These are phyloP conservation scores for Burhinus bistriatus DNA, from an alignment of 2,113 vertebrate species.

Conservation along the genomic window DNA sequence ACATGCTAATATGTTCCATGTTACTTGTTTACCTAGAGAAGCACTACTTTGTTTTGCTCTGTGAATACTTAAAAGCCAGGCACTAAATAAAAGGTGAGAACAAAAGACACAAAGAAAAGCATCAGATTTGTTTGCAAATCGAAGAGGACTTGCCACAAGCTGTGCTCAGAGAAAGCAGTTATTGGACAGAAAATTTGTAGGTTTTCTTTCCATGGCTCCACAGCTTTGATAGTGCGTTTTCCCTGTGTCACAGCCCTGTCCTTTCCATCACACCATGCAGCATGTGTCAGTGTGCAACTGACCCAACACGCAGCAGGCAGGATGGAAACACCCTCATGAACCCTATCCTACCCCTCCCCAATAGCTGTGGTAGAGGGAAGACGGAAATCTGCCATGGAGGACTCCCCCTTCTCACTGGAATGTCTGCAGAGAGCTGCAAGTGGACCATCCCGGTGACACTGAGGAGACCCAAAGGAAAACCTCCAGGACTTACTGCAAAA, in stretches of 20 bases:
- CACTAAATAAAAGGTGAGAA: not conserved
- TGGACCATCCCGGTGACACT: not conserved
- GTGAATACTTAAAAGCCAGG: not conserved
- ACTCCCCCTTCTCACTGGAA: not conserved
- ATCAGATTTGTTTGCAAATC: not conserved
- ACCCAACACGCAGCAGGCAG: too few relatives aligned
- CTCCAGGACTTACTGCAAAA: not conserved
- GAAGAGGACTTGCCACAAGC: not conserved
- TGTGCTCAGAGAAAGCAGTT: not conserved
- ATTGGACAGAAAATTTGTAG: not conserved
- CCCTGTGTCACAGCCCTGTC: too few relatives aligned
- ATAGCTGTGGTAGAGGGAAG: rapidly evolving
- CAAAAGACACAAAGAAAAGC: not conserved
- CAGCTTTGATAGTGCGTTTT: not conserved
- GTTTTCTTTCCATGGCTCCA: not conserved
- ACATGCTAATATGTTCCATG: not conserved
- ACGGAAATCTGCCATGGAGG: not conserved
- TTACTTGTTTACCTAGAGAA: slow-evolving; percentile 15
- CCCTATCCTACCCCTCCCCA: not conserved
- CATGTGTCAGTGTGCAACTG: rapidly evolving
- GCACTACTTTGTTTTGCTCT: not conserved
- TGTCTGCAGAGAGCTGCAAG: not conserved
- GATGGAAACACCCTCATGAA: not conserved
- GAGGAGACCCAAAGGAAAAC: not conserved
- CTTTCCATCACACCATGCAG: not conserved